These are phyloP conservation scores for Phyllostomus hastatus DNA, from an alignment of 2,113 vertebrate species.

Conservation along the genomic window DNA sequence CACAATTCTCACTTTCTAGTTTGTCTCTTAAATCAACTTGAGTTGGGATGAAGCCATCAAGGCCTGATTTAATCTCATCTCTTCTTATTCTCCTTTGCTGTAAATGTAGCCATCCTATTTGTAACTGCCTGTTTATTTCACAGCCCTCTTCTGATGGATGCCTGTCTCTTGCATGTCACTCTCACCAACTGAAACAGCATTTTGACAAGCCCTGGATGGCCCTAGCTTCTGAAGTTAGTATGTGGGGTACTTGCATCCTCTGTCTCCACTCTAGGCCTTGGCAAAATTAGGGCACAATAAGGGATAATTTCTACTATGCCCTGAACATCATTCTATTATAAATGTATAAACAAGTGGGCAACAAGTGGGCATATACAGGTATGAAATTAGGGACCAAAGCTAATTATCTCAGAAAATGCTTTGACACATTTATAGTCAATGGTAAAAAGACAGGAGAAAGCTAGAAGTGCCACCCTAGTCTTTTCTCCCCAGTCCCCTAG, in stretches of 20 bases:
- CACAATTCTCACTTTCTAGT: background rate
- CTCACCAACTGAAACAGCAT: background rate
- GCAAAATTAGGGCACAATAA: background rate
- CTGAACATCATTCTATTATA: background rate
- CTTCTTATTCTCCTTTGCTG: background rate
- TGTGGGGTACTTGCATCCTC: background rate
- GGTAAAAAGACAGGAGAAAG: background rate
- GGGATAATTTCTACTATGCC: background rate
- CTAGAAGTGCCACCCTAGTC: background rate
- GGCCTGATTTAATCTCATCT: background rate
- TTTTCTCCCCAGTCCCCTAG: background rate
- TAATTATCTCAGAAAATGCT: background rate
- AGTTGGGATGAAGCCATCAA: background rate
- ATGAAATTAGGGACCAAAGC: background rate
- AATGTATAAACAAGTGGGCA: background rate
- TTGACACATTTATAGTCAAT: background rate
- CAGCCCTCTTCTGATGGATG: slow-evolving; percentile 36
- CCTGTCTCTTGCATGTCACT: background rate
- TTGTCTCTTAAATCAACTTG: background rate
- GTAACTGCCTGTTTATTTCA: slow-evolving; percentile 55
- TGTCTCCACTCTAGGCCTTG: background rate
- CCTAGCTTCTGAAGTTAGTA: background rate
- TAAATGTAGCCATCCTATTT: slow-evolving; percentile 23
- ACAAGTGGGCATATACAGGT: background rate
- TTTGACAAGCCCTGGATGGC: background rate